Base-by-base conservation (phyloP, 2,888 invertebrate species). In the Helobdella robusta region DNA sequence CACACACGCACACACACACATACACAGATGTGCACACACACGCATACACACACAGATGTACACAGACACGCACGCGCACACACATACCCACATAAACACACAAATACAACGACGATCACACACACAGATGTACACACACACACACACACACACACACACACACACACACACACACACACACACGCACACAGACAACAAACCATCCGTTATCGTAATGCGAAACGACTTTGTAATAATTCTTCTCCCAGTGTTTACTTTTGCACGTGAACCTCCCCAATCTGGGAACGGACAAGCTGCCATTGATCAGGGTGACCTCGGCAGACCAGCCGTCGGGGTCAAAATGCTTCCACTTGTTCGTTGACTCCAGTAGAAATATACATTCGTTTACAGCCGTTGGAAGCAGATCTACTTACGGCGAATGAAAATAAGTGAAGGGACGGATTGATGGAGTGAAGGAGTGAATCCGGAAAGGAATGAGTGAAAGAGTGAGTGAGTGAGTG, bases 311-410 rank as follows among this genome's bases (percentile, higher is more conserved):
- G 36, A 69, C 50, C 4, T 68, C 66, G 4, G 44, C 28, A 61
- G 75, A 75, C 23, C 70, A 68, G 6, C 73, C 67, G 40, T 71
- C 71, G 6, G 54, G 68, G 48, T 75, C 52, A 40, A 67, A 70
- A 4, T 59, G 44, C 54, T 52, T 6, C 70, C 70, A 70, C 5
- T 28, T 35, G n/a, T 65, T 69, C 2, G 61, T 60, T 11, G 65
- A 28, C 6, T 68, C 68, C 8, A 70, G 67, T 3, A 74, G 72
- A 62, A 77, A 75, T 32, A 71, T 71, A 67, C 76, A 77, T 35
- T 70, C 70, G 23, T 66, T 40, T 11, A 44, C 20, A 18, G 59
- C 44, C 6, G 70, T 65, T 20, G 69, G 67, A 28, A 66, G 65
- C 18, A 68, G 59, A 3, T 69, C 70, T 70, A 34, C 6, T 8